These are phyloP conservation scores for Stichodactyla mertensii DNA, from an alignment of 64 coral and sea anemone genomes.

Conservation along the genomic window DNA sequence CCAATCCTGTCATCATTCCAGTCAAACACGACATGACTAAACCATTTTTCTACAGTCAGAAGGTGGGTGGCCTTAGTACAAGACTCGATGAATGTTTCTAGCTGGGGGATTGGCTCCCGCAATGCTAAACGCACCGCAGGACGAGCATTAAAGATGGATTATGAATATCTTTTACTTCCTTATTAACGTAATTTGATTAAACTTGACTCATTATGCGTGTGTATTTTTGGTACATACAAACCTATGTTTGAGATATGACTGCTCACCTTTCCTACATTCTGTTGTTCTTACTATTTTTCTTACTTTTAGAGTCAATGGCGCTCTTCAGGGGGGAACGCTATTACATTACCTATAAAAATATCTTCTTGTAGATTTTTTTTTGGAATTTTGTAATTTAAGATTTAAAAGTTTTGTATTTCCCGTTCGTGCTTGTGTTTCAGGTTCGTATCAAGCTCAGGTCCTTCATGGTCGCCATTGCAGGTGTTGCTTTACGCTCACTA, in stretches of 20 bases:
- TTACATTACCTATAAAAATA: too few species aligned
- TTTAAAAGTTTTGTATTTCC: too few species aligned
- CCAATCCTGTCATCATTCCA: constrained; percentile 69
- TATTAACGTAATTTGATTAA: background rate
- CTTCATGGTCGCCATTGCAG: constrained; percentile 48
- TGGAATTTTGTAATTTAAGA: background rate
- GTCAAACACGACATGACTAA: constrained; percentile 85
- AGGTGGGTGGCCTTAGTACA: constrained; percentile 11
- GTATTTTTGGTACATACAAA: too few species aligned
- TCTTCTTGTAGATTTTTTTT: too few species aligned
- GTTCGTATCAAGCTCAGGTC: constrained; percentile 57
- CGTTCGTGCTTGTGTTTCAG: background rate
- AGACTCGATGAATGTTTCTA: background rate
- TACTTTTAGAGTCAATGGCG: too few species aligned
- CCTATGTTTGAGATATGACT: too few species aligned
- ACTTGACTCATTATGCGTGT: background rate
- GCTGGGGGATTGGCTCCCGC: background rate
- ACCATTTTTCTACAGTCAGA: constrained; percentile 70
- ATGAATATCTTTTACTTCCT: background rate
- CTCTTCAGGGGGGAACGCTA: too few species aligned
- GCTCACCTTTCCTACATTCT: too few species aligned
- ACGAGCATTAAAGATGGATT: background rate
- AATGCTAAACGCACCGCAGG: background rate
- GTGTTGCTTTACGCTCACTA: constrained; percentile 54
- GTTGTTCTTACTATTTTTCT: too few species aligned